These are phyloP conservation scores for Menidia menidia DNA, from an alignment of 2,797 vertebrate species.

Conservation along the genomic window DNA sequence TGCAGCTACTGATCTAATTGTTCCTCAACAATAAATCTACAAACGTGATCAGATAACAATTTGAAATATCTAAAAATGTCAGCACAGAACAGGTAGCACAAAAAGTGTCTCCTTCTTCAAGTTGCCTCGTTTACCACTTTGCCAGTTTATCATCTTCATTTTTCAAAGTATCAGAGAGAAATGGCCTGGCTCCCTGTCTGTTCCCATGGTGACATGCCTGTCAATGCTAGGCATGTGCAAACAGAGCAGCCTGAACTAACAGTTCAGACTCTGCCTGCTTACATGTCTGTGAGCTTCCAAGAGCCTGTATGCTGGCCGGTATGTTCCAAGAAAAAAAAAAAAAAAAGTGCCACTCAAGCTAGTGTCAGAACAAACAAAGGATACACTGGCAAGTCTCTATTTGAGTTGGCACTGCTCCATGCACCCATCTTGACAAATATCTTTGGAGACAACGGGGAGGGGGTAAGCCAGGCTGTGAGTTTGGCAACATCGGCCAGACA, in stretches of 20 bases:
- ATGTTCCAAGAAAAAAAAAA: slow-evolving; percentile 45
- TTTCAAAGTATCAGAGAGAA: slow-evolving; percentile 66
- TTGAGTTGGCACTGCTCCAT: slow-evolving; percentile 80
- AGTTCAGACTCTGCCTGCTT: slow-evolving; percentile 70
- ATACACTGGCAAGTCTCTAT: slow-evolving; percentile 84
- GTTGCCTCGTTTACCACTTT: slow-evolving; percentile 78
- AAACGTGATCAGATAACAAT: slow-evolving; percentile 26
- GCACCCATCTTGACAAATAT: slow-evolving; percentile 70
- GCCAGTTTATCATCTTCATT: slow-evolving; percentile 81
- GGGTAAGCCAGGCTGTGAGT: slow-evolving; percentile 60
- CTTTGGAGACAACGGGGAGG: slow-evolving; percentile 32
- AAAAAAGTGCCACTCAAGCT: slow-evolving; percentile 68
- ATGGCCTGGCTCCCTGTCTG: slow-evolving; percentile 71
- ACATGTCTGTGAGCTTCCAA: slow-evolving; percentile 62
- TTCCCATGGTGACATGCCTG: slow-evolving; percentile 86
- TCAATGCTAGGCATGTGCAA: slow-evolving; percentile 86
- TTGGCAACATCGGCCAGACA: slow-evolving; percentile 75
- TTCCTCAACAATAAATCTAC: slow-evolving; percentile 34
- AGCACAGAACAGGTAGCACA: slow-evolving; percentile 38
- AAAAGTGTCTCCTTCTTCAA: slow-evolving; percentile 54
- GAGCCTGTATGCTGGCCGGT: slow-evolving; percentile 68
- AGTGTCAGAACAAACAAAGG: slow-evolving; percentile 84
- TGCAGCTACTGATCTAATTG: slow-evolving; percentile 29
- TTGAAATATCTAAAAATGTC: slow-evolving; percentile 8
- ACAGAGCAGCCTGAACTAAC: slow-evolving; percentile 82